These are phyloP conservation scores for Sebastes steindachneri DNA, from an alignment of 2,797 vertebrate genomes.

Conservation along the genomic window DNA sequence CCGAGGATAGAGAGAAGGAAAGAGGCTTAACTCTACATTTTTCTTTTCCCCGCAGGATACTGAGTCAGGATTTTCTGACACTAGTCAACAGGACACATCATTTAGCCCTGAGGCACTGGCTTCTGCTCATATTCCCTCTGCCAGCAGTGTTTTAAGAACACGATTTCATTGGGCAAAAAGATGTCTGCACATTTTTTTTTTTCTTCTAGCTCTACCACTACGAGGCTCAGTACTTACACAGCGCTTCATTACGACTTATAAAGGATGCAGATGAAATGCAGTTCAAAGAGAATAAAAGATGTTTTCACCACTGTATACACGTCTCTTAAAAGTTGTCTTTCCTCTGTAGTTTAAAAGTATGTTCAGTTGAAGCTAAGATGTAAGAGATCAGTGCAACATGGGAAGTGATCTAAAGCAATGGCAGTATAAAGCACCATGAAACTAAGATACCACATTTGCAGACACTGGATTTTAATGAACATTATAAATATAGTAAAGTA, in stretches of 20 bases:
- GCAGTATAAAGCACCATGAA: too few relatives aligned
- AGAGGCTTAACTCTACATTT: neutral
- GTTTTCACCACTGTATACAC: neutral
- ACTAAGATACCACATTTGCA: too few relatives aligned
- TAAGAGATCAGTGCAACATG: neutral
- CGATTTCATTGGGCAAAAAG: neutral
- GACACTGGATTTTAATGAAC: too few relatives aligned
- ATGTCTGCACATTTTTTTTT: neutral
- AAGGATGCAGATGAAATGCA: neutral
- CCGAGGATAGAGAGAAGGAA: neutral
- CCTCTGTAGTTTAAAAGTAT: neutral
- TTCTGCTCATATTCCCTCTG: conserved; percentile 1
- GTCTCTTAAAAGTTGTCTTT: neutral
- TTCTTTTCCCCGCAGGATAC: conserved; percentile 2
- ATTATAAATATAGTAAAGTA: too few relatives aligned
- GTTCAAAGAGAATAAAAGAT: neutral
- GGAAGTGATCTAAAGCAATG: neutral
- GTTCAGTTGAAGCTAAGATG: neutral
- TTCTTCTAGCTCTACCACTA: neutral
- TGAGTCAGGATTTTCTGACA: conserved; percentile 20
- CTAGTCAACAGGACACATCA: conserved; percentile 20
- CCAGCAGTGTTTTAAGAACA: neutral
- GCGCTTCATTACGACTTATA: neutral
- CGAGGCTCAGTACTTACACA: neutral
- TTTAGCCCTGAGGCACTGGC: conserved; percentile 28